Percentiles rank a stretch among this genome's conserved stretches.
These are phyloP conservation scores for Tribolium castaneum DNA, from an alignment of 1,140 invertebrate species.

Conservation along the genomic window DNA sequence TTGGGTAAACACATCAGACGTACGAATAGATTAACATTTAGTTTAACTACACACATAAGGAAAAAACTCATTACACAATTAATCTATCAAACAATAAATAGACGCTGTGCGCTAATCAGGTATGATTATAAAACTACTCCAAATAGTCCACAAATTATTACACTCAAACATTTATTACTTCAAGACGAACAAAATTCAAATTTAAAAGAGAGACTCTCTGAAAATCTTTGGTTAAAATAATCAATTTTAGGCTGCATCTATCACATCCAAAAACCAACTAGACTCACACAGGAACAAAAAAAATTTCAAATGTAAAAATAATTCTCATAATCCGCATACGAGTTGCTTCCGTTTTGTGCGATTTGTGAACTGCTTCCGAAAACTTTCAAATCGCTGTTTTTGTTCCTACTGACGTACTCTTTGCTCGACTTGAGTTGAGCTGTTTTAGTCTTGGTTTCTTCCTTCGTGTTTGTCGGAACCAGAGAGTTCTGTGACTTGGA, in stretches of 20 bases:
- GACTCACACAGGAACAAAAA: slow-evolving; percentile 46
- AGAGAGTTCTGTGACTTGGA: slow-evolving; percentile 57
- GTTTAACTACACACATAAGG: not conserved
- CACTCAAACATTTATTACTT: not conserved
- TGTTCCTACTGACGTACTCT: slow-evolving; percentile 49
- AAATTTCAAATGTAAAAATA: slow-evolving; percentile 70
- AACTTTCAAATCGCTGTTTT: slow-evolving; percentile 55
- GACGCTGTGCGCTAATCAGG: not conserved
- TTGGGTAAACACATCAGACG: slow-evolving; percentile 27
- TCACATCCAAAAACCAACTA: slow-evolving; percentile 47
- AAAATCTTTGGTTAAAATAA: slow-evolving; percentile 31
- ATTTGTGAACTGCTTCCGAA: slow-evolving; percentile 64
- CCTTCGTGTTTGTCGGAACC: slow-evolving; percentile 53
- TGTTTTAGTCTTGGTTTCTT: slow-evolving; percentile 57
- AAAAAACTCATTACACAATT: not conserved
- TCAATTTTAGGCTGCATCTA: slow-evolving; percentile 34
- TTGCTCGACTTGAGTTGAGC: slow-evolving; percentile 37
- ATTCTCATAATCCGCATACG: slow-evolving; percentile 71
- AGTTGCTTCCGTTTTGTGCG: slow-evolving; percentile 58
- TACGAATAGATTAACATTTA: not conserved
- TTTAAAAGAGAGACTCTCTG: not conserved
- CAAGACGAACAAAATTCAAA: not conserved
- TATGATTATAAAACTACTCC: not conserved
- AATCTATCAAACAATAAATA: not conserved
- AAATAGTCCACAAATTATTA: not conserved